Conservation (phyloP, 2,888 invertebrate genomes). For the Drosophila parthenogenetica region DNA sequence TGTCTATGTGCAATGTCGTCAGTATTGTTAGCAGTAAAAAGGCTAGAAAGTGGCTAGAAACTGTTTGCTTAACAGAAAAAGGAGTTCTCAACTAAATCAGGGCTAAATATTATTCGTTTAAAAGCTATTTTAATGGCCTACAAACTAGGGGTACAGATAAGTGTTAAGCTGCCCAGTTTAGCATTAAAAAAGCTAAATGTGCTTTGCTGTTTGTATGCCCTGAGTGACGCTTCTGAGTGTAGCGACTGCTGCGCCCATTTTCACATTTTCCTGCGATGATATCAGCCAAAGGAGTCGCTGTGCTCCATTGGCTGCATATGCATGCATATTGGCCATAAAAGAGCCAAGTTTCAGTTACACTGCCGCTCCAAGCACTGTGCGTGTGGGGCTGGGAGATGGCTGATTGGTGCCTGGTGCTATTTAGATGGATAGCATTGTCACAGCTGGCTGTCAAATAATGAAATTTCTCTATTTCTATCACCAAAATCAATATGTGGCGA, state of each 20-base stretch:
- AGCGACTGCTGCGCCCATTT: conserved; percentile 3
- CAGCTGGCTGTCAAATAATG: conserved; percentile 52
- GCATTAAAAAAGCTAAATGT: too few relatives aligned
- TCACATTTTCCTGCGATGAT: conserved; percentile 49
- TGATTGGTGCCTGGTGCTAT: conserved; percentile 20
- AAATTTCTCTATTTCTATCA: conserved; percentile 18
- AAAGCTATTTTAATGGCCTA: too few relatives aligned
- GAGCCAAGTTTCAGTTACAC: conserved; percentile 8
- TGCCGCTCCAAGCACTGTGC: conserved; percentile 4
- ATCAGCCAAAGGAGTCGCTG: conserved; percentile 45
- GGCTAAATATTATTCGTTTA: too few relatives aligned
- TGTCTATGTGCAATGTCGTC: neutral
- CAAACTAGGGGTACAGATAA: too few relatives aligned
- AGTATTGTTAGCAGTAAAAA: neutral
- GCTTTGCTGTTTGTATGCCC: neutral
- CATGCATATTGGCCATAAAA: conserved; percentile 55
- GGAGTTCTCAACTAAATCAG: too few relatives aligned
- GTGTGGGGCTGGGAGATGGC: neutral
- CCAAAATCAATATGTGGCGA: conserved; percentile 47
- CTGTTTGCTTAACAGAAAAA: too few relatives aligned
- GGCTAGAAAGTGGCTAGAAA: neutral
- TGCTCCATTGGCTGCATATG: conserved; percentile 17
- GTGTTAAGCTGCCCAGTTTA: too few relatives aligned
- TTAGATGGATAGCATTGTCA: conserved; percentile 45
- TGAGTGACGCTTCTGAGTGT: conserved; percentile 5